A percentile compares a stretch with the other conserved stretches of the same genome.
These are phyloP conservation scores for Reticulitermes lucifugus DNA, from an alignment of 2,888 invertebrate species.

Conservation along the genomic window DNA sequence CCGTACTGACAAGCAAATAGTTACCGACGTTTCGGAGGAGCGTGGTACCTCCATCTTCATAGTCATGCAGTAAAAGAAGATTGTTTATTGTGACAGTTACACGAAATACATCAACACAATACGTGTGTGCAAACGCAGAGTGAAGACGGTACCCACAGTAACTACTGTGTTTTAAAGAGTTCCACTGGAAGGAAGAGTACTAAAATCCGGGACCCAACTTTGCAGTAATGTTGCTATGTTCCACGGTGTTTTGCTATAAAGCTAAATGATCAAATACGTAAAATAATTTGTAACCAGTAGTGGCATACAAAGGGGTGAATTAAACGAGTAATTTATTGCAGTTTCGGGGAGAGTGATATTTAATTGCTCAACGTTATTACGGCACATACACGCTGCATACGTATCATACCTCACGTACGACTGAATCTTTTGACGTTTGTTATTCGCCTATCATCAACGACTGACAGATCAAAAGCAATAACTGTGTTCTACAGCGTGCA, in stretches of 20 bases:
- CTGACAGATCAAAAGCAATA: slow-evolving; percentile 13
- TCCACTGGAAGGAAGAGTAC: no score
- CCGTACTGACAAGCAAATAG: no score
- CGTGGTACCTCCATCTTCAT: no score
- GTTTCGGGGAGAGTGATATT: background rate
- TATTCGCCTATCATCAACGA: background rate
- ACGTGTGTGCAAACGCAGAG: no score
- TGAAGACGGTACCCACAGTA: no score
- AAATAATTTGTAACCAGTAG: background rate
- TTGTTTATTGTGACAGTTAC: no score
- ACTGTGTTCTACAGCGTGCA: background rate
- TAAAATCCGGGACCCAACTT: no score
- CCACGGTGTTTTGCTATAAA: background rate
- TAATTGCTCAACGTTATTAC: background rate
- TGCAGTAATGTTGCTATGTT: no score
- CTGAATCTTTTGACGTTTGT: background rate
- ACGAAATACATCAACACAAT: no score
- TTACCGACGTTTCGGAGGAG: no score
- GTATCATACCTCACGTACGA: background rate
- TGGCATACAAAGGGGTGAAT: background rate
- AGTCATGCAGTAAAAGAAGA: no score
- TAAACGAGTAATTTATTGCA: background rate
- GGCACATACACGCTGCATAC: background rate
- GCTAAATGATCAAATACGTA: background rate
- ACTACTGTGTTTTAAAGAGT: no score